Base-by-base conservation (phyloP, 2,888 invertebrate species). In the Apamea monoglypha region DNA sequence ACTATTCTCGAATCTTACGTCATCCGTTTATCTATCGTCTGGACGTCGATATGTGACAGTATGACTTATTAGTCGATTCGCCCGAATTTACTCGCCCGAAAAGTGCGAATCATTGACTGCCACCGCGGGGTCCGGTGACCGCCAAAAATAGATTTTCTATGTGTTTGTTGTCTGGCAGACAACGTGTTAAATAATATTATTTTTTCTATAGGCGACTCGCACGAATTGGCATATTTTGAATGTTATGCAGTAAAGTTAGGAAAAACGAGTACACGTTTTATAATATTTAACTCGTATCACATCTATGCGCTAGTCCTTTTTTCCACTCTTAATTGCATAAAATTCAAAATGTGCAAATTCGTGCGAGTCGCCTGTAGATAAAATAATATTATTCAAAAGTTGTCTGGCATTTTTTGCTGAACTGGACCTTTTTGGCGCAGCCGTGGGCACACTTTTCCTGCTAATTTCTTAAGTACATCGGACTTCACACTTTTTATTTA, bases 11-110 rank as follows among this genome's bases (percentile, higher is more conserved):
- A 74, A 32, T 61, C 25, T 86, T 79, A 81, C 79, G 77, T 78
- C 83, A 84, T 69, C 78, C 40, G 69, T 83, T 75, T 82, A 84
- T 87, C 80, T 84, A 86, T 70, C 77, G 82, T 70, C 77, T 82
- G 16, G 63, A 85, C 87, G 59, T 83, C 72, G 85, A 81, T 82
- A 86, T 85, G 76, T 76, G 83, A 79, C 87, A 76, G 10, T 56
- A 56, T 56, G 25, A 3, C 25, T n/a, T 56, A 56, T 56, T 56
- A 25, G 56, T 56, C 56, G 4, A 56, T 56, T 56, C 56, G 25
- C 56, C 25, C 56, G 4, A 56, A 10, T 25, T 12, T 56, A n/a
- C 1, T n/a, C 56, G 25, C 56, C 56, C 56, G 4, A 56, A 25
- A 56, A 56, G 10, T 56, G 10, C 25, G 25, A n/a, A 25, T 25